Percentiles rank a stretch among this genome's conserved stretches.
phyloP scores from a whole-genome alignment of 2,113 vertebrate species.

The Saccopteryx leptura region DNA sequence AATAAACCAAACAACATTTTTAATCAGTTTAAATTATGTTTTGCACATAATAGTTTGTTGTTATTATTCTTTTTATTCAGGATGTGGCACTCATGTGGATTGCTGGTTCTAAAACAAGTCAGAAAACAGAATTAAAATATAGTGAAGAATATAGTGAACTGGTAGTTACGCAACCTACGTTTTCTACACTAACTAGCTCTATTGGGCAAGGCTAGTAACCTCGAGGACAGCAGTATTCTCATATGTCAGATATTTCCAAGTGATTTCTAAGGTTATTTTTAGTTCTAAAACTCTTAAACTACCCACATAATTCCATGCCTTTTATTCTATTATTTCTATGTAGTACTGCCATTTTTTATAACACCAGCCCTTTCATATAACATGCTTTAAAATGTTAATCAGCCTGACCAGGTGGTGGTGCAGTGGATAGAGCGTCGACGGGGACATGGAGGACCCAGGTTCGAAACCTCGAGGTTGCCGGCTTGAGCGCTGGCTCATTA shows the following conservation, averaged over 20 bases:
- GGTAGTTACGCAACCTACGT: not conserved
- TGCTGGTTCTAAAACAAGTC: constrained; percentile 36
- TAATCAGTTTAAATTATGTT: constrained; percentile 2
- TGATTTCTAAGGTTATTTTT: constrained; percentile 36
- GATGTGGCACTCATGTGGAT: not conserved
- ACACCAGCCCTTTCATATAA: not conserved
- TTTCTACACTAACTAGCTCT: not conserved
- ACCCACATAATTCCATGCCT: not conserved
- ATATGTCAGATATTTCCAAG: constrained; percentile 15
- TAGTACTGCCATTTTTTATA: constrained; percentile 1
- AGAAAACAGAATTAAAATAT: constrained; percentile 27
- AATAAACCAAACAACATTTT: constrained; percentile 16
- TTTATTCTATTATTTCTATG: not conserved
- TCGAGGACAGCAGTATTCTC: not conserved
- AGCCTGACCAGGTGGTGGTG: too few relatives aligned
- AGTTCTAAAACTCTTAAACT: constrained; percentile 34
- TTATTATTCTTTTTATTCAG: constrained; percentile 34
- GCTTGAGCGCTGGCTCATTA: too few relatives aligned
- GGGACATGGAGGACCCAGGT: too few relatives aligned
- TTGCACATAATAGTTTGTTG: not conserved
- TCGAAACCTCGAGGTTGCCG: too few relatives aligned
- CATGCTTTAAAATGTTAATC: not conserved
- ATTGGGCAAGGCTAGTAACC: not conserved
- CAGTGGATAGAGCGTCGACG: too few relatives aligned
- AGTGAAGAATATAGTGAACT: not conserved